Evolutionary conservation across 2,113 vertebrate genomes (phyloP), one percentile per base, ranked within the genome.

Genomic region (Gallinago undulata): DNA sequence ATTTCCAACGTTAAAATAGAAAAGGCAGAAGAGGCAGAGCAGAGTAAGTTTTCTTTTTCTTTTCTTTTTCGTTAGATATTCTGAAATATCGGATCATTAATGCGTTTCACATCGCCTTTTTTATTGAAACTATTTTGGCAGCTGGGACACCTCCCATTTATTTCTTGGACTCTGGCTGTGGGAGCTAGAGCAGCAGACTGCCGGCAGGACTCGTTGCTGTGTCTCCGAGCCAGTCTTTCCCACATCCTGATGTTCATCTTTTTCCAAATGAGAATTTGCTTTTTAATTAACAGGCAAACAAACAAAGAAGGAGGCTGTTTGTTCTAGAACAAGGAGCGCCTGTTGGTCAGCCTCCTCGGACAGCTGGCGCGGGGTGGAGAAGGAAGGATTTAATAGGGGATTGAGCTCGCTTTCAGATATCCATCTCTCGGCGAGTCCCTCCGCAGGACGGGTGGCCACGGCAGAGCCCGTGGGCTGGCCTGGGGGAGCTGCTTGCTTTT

Each of bases 261-360:
- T 91, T 90, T 95, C 81, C 78, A 94, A 94, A 94, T 73, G 87
- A 96, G 87, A 77, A 84, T 95, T 95, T 94, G 70, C 70, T 91
- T 96, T 96, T 91, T 92, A 95, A 94, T 96, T 96, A 95, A 95
- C 67, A 70, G 33, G 73, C 80, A 90, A 95, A 92, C 41, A 90
- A 93, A 90, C 69, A 95, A 96, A 96, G 86, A 86, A 91, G 75
- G 76, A 85, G 50, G 43, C 41, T 91, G 70, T 90, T 94, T 93
- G 83, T 79, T 93, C 95, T 94, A 94, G 87, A 70, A 89, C 77
- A 92, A 93, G 93, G 76, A 94, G 43, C 0, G 6, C 53, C 87
- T 89, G 81, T 87, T 75, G 90, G 74, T 94, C 76, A 66, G 39
- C 95, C 87, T 73, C 94, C 67, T 76, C 59, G 63, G 67, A 84